phyloP scores from a whole-genome alignment of 2,888 invertebrate species.

The Brachylomia viminalis region DNA sequence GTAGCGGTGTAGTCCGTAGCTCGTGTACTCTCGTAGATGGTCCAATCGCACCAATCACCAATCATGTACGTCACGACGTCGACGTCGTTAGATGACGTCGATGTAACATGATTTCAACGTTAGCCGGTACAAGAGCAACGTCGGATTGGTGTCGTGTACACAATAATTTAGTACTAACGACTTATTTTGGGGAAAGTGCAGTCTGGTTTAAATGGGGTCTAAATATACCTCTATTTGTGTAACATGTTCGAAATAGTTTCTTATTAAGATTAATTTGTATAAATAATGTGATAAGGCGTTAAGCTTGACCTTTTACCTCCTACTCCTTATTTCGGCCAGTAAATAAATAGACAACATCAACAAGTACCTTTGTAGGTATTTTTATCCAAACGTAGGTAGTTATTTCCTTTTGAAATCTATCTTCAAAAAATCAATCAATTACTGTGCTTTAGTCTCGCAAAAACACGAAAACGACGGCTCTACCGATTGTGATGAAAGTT shows the following conservation, averaged over 20 bases:
- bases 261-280: neutral
- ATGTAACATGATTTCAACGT: conserved; percentile 51
- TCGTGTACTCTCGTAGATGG: conserved; percentile 58
- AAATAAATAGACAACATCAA: neutral
- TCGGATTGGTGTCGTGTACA: conserved; percentile 50
- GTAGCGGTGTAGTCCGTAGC: conserved; percentile 60
- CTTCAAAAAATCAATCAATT: no score
- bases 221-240: neutral
- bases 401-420: neutral
- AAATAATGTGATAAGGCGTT: neutral
- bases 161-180: conserved; percentile 40
- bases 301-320: no score
- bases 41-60: conserved; percentile 59
- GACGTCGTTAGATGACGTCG: conserved; percentile 51
- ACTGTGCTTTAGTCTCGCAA: neutral
- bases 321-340: no score
- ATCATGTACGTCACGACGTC: conserved; percentile 42
- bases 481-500: neutral
- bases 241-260: no score
- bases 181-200: conserved; percentile 30
- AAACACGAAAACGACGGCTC: neutral
- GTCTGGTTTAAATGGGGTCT: neutral
- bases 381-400: neutral
- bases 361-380: neutral
- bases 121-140: conserved; percentile 51